Conservation (phyloP, 2,113 vertebrate species). For the Marcusenius ussheri region DNA sequence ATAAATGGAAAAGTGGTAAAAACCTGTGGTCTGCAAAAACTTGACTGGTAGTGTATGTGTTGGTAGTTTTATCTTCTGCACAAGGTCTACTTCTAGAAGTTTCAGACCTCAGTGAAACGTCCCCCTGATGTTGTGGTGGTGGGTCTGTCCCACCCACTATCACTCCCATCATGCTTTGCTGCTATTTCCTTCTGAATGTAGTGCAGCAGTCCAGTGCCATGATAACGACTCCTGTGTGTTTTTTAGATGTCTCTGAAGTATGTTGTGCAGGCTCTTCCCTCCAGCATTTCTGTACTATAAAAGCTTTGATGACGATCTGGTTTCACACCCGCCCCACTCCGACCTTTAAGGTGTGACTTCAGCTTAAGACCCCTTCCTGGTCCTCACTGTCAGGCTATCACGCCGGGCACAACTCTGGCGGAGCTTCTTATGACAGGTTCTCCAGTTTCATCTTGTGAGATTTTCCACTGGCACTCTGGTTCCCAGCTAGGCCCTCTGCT, state of each 20-base stretch:
- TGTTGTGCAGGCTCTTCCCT: slow-evolving; percentile 25
- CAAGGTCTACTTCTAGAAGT: background rate
- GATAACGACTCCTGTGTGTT: slow-evolving; percentile 28
- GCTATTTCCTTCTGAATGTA: background rate
- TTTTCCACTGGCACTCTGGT: background rate
- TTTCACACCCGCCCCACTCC: background rate
- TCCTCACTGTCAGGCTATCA: background rate
- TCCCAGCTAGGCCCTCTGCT: too few relatives aligned
- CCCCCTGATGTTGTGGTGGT: background rate
- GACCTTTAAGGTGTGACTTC: background rate
- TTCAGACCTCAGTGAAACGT: background rate
- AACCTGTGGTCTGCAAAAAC: too few relatives aligned
- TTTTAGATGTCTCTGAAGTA: slow-evolving; percentile 52
- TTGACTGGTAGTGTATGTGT: background rate
- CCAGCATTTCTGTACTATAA: background rate
- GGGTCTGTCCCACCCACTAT: background rate
- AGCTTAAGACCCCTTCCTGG: background rate
- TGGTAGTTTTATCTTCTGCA: background rate
- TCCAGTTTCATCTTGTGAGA: background rate
- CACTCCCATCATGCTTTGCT: background rate
- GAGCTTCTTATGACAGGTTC: background rate
- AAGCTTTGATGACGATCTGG: background rate
- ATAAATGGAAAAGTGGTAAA: too few relatives aligned
- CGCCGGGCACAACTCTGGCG: background rate
- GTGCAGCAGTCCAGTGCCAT: background rate